Base-by-base conservation (phyloP, 2,797 vertebrate genomes). In the Siniperca obscura region DNA sequence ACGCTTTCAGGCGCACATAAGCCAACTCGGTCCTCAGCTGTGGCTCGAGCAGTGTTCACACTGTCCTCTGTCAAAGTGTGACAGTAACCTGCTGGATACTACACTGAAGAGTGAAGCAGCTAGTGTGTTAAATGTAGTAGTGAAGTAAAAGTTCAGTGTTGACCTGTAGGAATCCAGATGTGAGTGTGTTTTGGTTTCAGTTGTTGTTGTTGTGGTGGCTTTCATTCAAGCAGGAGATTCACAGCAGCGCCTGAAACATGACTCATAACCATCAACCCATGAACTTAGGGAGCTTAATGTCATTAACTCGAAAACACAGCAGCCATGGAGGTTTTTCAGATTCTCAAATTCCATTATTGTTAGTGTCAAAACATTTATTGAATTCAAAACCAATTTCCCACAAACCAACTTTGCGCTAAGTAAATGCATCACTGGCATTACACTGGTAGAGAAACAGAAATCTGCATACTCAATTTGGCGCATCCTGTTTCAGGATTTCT, bases 161-260 rank as follows among this genome's bases (percentile, higher is more conserved):
- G 34, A 17, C 10, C 0, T 34, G 30, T 30, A 10, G 4, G 40
- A 13, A 19, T n/a, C 30, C 67, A 52, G 36, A 52, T 22, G 25
- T n/a, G 21, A 6, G 17, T 59, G 34, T 30, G 68, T 57, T 16
- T 72, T 52, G 61, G 34, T 74, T 81, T 81, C 80, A 71, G 44
- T 34, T 70, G 60, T 53, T 70, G 65, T 70, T 76, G 74, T 78
- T 53, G 25, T 30, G 30, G 30, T 3, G 30, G 30, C 69, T 76
- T 71, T 52, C 11, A 30, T 70, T 62, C 46, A 56, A 1, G 40
- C n/a, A 38, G 38, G 9, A 57, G 30, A 6, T 19, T 61, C 22
- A 42, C 44, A 62, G 16, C 42, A 60, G 42, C 57, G 25, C 19
- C 0, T 21, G 12, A 27, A 67, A 61, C 8, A 16, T 75, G 72